A percentile compares a stretch with the other conserved stretches of the same genome.
These are phyloP conservation scores for Phragmatobia fuliginosa DNA, from an alignment of 2,888 invertebrate genomes.

Conservation along the genomic window DNA sequence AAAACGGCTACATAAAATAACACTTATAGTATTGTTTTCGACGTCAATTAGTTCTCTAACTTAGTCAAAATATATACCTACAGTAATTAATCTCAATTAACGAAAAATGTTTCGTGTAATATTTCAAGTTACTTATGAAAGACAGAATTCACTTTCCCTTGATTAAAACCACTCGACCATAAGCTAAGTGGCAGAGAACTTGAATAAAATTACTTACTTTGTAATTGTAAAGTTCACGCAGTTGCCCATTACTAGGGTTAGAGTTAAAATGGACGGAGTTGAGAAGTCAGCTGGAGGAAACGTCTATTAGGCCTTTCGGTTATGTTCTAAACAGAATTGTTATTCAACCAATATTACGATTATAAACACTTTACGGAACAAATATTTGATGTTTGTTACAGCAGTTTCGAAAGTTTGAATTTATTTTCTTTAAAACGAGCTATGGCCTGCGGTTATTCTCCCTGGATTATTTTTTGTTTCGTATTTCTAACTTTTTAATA, in stretches of 20 bases:
- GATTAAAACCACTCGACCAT: slow-evolving; percentile 29
- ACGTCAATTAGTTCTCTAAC: not conserved
- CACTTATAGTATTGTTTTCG: not conserved
- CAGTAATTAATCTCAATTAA: slow-evolving; percentile 11
- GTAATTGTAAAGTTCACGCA: slow-evolving; percentile 42
- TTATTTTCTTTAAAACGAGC: not conserved
- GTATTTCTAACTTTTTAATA: too few species aligned
- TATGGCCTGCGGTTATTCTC: too few species aligned
- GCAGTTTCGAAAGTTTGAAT: not conserved
- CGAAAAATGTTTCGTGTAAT: slow-evolving; percentile 7
- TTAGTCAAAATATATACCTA: slow-evolving; percentile 5
- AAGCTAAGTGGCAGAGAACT: slow-evolving; percentile 30
- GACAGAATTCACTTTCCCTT: slow-evolving; percentile 23
- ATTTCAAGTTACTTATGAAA: slow-evolving; percentile 12
- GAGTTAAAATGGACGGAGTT: slow-evolving; percentile 37
- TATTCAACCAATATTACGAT: not conserved
- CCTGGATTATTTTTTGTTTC: too few species aligned
- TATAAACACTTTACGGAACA: not conserved
- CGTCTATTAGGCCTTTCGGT: not conserved
- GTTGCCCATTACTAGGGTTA: slow-evolving; percentile 14
- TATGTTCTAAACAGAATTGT: not conserved
- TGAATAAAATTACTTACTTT: slow-evolving; percentile 35
- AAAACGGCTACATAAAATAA: not conserved
- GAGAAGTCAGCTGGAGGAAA: slow-evolving; percentile 30
- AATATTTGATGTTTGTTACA: not conserved